Percentiles rank a stretch among this genome's conserved stretches.
Conservation (phyloP, 1,140 invertebrate species). For the Eufriesea mexicana region DNA sequence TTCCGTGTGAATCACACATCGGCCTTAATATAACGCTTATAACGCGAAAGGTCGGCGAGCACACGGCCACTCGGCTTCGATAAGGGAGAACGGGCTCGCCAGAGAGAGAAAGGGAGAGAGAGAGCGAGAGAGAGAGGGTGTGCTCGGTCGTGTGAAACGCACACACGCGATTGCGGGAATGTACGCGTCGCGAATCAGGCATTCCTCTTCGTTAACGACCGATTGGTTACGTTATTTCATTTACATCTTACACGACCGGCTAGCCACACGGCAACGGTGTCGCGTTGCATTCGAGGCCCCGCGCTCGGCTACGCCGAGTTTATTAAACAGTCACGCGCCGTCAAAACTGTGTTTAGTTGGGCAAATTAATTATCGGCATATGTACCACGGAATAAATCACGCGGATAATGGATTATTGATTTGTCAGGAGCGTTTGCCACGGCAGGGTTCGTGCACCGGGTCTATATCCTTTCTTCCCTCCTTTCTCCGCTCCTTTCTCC, state of each 20-base stretch:
- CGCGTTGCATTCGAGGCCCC: neutral
- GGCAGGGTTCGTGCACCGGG: neutral
- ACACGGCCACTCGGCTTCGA: neutral
- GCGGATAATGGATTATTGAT: constrained; percentile 27
- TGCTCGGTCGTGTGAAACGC: neutral
- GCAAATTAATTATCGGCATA: constrained; percentile 29
- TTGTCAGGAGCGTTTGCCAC: neutral
- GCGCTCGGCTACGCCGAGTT: neutral
- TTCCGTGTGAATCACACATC: constrained; percentile 47
- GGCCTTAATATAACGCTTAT: constrained; percentile 45
- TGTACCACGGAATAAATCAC: constrained; percentile 1
- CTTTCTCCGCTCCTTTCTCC: neutral
- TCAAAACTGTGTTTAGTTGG: constrained; percentile 16
- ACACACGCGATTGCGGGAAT: neutral
- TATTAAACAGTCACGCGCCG: constrained; percentile 19
- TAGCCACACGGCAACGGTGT: neutral
- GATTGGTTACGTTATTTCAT: constrained; percentile 44
- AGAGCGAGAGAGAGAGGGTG: too few relatives aligned
- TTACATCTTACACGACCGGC: constrained; percentile 21
- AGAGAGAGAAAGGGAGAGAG: too few relatives aligned
- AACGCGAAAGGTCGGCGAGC: constrained; percentile 38
- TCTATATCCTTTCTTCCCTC: too few relatives aligned
- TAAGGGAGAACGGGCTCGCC: neutral
- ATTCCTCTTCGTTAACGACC: constrained; percentile 19
- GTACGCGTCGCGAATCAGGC: neutral